These are phyloP conservation scores for Chironomus riparius DNA, from an alignment of 2,888 invertebrate species.

Conservation along the genomic window DNA sequence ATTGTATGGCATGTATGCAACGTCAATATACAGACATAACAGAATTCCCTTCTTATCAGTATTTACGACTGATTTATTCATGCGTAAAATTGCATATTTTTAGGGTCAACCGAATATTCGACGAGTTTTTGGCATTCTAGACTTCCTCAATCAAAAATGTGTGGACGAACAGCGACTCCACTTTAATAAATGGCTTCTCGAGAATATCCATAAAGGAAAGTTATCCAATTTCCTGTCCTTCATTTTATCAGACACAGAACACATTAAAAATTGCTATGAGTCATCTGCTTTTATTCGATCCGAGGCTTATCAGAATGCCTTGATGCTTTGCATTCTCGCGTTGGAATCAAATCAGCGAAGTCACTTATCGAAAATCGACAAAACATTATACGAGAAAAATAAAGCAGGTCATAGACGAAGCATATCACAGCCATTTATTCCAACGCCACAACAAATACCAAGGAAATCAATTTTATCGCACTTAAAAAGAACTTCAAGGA, in stretches of 20 bases:
- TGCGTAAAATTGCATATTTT: not conserved
- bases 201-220: not conserved
- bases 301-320: conserved; percentile 50
- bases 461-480: conserved; percentile 14
- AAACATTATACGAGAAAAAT: conserved; percentile 42
- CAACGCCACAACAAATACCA: not conserved
- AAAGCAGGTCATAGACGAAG: conserved; percentile 43
- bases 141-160: conserved; percentile 9
- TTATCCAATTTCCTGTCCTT: conserved; percentile 47
- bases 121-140: conserved; percentile 12
- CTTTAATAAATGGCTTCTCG: conserved; percentile 14
- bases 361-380: conserved; percentile 53
- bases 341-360: conserved; percentile 54
- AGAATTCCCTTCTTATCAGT: not conserved
- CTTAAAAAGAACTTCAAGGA: conserved; percentile 6
- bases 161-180: not conserved
- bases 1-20: not conserved
- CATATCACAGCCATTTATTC: conserved; percentile 43
- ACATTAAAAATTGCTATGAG: conserved; percentile 50
- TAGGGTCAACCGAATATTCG: conserved; percentile 11
- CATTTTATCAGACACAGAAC: conserved; percentile 52
- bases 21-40: not conserved
- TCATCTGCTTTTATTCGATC: conserved; percentile 52
- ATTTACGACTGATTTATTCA: too few relatives aligned
- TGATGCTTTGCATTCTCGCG: conserved; percentile 53